Base-by-base conservation (phyloP, 2,888 invertebrate species). In the Campaea margaritaria region DNA sequence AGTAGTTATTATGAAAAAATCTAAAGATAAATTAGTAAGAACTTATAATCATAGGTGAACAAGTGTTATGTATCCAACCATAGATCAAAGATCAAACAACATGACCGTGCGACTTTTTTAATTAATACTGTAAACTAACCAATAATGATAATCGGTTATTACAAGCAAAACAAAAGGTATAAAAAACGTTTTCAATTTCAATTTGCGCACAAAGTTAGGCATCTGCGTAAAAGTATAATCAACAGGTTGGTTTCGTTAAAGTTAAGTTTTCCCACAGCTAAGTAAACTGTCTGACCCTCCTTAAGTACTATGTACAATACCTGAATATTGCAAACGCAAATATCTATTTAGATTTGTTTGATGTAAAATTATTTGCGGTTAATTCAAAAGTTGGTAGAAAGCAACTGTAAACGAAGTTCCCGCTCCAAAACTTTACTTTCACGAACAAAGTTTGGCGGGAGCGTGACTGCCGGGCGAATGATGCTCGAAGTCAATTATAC, bases 181-280 rank as follows among this genome's bases (percentile, higher is more conserved):
- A 74, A 72, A 62, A 9, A 31, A 31, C 58, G 70, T 67, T 72
- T 49, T 43, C 62, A 61, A 65, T 70, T 66, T 58, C 54, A 49
- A 51, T 49, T 7, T 21, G 21, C 21, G 21, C 21, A 3, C 21
- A 21, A 21, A 3, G 21, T 21, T 2, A 21, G 44, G 7, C 12
- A 43, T 3, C 44, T 56, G 55, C 60, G n/a, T 41, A 51, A 63
- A 67, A 70, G 70, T 68, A 70, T 71, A 77, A 75, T 66, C 86
- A 85, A 86, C 85, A 86, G 85, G 85, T 86, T 73, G 75, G 61
- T 61, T 68, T 69, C 72, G 69, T 71, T 68, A 69, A 72, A 75
- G 65, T 67, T 53, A 42, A 77, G 76, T 70, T 79, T 78, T 72
- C 68, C 54, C 49, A 46, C 46, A 55, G 66, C 58, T 65, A 42